A percentile compares a stretch with the other conserved stretches of the same genome.
Evolutionary conservation across 2,888 invertebrate species (phyloP).

Genomic region (Boloria selene): DNA sequence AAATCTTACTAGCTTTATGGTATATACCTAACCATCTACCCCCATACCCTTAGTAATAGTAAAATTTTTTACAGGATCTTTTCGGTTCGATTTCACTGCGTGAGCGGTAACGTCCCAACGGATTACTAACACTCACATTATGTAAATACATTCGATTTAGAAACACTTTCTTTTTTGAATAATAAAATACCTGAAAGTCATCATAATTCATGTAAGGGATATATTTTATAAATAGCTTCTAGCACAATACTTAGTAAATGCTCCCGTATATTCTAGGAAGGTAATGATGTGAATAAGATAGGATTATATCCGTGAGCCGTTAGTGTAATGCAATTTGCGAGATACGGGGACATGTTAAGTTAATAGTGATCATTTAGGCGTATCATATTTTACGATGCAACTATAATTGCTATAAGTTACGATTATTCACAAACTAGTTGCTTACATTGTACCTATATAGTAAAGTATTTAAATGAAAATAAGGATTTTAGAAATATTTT

Average conservation of each 20-base stretch:
- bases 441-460: conserved; percentile 12
- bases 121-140: conserved; percentile 16
- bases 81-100: conserved; percentile 4
- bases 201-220: conserved; percentile 3
- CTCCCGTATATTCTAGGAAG: conserved; percentile 6
- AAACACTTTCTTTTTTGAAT: conserved; percentile 5
- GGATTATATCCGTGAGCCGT: conserved; percentile 8
- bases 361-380: conserved; percentile 17
- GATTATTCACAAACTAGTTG: not conserved
- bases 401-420: conserved; percentile 12
- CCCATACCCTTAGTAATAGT: not conserved
- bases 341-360: conserved; percentile 8
- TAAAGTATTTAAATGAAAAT: too few relatives aligned
- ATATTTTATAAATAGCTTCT: conserved; percentile 1
- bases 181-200: conserved; percentile 12
- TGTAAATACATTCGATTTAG: conserved; percentile 15
- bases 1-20: too few relatives aligned
- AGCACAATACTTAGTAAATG: not conserved
- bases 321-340: conserved; percentile 19
- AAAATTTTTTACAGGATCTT: conserved; percentile 4
- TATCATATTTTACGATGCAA: conserved; percentile 17
- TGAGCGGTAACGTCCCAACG: conserved; percentile 6
- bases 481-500: too few relatives aligned
- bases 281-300: conserved; percentile 20
- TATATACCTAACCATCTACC: too few relatives aligned